Percentiles rank a stretch among this genome's conserved stretches.
Evolutionary conservation across 2,888 invertebrate species (phyloP).

Genomic region (Euspilapteryx auroguttella): DNA sequence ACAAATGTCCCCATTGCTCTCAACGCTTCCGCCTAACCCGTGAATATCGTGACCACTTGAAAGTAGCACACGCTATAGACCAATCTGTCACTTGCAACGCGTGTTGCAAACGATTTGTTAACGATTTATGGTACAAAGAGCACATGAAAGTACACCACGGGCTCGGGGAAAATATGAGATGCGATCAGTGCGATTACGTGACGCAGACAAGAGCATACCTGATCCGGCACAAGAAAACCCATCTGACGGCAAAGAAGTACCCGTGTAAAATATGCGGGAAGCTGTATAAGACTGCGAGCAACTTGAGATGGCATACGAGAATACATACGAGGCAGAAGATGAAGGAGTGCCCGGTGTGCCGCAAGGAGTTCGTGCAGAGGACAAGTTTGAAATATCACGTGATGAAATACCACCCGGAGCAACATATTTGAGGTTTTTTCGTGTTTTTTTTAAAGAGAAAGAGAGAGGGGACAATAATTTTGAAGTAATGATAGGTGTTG

Average conservation of each 20-base stretch:
- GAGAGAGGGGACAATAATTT: too few species aligned
- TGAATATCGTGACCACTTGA: too few species aligned
- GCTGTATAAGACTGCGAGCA: not conserved
- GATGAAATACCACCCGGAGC: constrained; percentile 14
- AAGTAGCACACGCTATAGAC: too few species aligned
- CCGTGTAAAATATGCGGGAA: constrained; percentile 1
- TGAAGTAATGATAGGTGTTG: too few species aligned
- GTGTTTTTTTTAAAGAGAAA: too few species aligned
- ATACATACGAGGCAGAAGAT: constrained; percentile 1
- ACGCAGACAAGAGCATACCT: constrained; percentile 7
- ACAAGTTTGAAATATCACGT: constrained; percentile 20
- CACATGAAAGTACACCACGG: constrained; percentile 11
- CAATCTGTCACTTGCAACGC: too few species aligned
- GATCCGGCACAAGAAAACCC: constrained; percentile 1
- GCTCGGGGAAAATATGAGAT: constrained; percentile 13
- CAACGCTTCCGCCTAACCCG: too few species aligned
- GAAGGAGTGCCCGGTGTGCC: constrained; percentile 15
- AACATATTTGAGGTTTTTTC: not conserved
- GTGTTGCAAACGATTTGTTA: too few species aligned
- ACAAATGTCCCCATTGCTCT: too few species aligned
- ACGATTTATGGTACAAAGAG: too few species aligned
- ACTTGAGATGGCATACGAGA: not conserved
- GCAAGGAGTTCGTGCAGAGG: constrained; percentile 21
- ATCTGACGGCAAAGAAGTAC: not conserved
- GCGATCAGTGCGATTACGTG: constrained; percentile 15